These are phyloP conservation scores for Megalonaias nervosa DNA, from an alignment of 1,140 invertebrate species.

Conservation along the genomic window DNA sequence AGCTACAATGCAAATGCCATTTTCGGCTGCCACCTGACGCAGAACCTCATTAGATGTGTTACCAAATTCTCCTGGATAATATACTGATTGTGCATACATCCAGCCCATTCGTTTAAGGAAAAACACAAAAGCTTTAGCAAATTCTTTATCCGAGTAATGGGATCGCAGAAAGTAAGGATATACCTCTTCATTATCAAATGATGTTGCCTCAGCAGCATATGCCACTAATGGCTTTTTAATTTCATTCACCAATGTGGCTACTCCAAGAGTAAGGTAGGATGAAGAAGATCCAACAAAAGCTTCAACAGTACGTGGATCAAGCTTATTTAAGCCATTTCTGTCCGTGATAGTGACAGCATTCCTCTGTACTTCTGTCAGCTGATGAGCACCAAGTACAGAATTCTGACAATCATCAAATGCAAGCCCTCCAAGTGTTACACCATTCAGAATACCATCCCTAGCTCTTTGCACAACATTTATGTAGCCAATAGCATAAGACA, in stretches of 20 bases:
- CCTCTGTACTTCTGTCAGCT: constrained; percentile 49
- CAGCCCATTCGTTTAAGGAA: constrained; percentile 56
- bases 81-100: constrained; percentile 57
- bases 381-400: constrained; percentile 34
- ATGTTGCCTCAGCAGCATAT: constrained; percentile 76
- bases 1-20: constrained; percentile 65
- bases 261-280: constrained; percentile 39
- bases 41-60: constrained; percentile 42
- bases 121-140: constrained; percentile 80
- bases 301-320: constrained; percentile 55
- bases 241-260: constrained; percentile 66
- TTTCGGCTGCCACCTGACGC: constrained; percentile 48
- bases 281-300: constrained; percentile 50
- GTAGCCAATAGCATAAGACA: constrained; percentile 83
- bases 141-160: constrained; percentile 83
- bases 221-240: constrained; percentile 85
- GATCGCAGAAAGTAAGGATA: constrained; percentile 85
- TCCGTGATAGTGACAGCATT: constrained; percentile 46
- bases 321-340: constrained; percentile 27
- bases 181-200: constrained; percentile 73
- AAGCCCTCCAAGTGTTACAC: constrained; percentile 77
- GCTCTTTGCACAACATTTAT: constrained; percentile 75
- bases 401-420: constrained; percentile 64
- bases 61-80: constrained; percentile 33
- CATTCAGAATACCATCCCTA: constrained; percentile 69